Evolutionary conservation across 2,888 invertebrate species (phyloP).

Genomic region (Spodoptera littoralis): DNA sequence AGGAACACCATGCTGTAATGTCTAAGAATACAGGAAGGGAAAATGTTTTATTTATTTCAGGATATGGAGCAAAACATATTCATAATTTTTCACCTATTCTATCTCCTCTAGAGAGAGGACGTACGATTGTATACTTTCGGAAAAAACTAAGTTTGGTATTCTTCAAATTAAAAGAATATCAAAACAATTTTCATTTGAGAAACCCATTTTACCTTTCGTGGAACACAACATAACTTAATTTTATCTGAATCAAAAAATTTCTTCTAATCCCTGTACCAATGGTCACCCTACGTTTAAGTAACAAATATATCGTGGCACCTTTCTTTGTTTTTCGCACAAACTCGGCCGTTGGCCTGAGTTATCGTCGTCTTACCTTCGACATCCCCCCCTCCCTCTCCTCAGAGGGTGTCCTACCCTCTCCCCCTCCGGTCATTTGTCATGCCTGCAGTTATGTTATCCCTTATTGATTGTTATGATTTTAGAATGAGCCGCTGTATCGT

Average conservation of each 20-base stretch:
- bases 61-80: too few relatives aligned
- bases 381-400: constrained; percentile 19
- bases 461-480: constrained; percentile 70
- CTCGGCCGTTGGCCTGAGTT: constrained; percentile 72
- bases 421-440: constrained; percentile 67
- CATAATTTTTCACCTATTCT: too few relatives aligned
- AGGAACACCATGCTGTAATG: constrained; percentile 30
- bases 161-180: too few relatives aligned
- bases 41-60: background rate
- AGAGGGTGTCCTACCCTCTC: constrained; percentile 5
- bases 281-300: constrained; percentile 62
- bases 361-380: constrained; percentile 66
- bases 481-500: constrained; percentile 28
- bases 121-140: too few relatives aligned
- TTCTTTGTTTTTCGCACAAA: constrained; percentile 71
- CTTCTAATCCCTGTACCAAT: background rate
- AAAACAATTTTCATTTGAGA: too few relatives aligned
- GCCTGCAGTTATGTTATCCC: constrained; percentile 66
- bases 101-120: too few relatives aligned
- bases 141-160: too few relatives aligned
- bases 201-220: too few relatives aligned
- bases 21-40: background rate
- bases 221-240: too few relatives aligned
- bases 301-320: constrained; percentile 69
- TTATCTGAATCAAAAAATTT: background rate